Evolutionary conservation across 2,888 invertebrate species (phyloP).

Genomic region (Capitulum mitella): DNA sequence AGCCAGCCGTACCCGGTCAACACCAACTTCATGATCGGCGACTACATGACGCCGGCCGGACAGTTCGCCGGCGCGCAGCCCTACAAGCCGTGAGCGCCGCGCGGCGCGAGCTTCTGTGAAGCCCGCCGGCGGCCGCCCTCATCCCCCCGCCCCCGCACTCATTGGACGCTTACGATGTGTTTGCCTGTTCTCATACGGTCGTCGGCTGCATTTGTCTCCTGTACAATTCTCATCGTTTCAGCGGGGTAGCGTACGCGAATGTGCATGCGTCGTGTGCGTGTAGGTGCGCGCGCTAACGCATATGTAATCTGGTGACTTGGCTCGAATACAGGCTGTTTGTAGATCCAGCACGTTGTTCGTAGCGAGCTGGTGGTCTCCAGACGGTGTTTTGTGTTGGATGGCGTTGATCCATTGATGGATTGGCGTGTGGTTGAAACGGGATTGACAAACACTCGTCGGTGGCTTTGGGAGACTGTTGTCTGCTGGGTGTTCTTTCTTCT

Average conservation of each 20-base stretch:
- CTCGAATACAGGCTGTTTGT: slow-evolving; percentile 16
- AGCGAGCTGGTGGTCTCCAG: too few relatives aligned
- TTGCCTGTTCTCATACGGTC: not conserved
- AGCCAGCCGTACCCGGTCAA: slow-evolving; percentile 21
- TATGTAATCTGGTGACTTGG: slow-evolving; percentile 16
- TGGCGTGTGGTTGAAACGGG: too few relatives aligned
- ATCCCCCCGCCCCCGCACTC: not conserved
- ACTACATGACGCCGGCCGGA: slow-evolving; percentile 57
- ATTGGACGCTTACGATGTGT: slow-evolving; percentile 9
- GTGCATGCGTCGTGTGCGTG: not conserved
- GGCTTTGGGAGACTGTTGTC: too few relatives aligned
- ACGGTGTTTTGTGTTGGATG: too few relatives aligned
- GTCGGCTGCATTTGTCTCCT: slow-evolving; percentile 1
- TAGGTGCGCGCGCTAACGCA: not conserved
- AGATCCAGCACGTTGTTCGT: too few relatives aligned
- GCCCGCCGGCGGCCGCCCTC: not conserved
- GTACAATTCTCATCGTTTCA: slow-evolving; percentile 23
- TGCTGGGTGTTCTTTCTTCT: too few relatives aligned
- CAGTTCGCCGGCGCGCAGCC: not conserved
- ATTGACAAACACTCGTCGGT: too few relatives aligned
- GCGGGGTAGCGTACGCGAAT: not conserved
- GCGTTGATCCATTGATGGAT: too few relatives aligned
- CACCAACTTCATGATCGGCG: slow-evolving; percentile 58
- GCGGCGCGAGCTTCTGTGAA: slow-evolving; percentile 9
- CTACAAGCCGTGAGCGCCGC: not conserved